Conservation (phyloP, 2,797 vertebrate species). For the Phoxinus dragarum region DNA sequence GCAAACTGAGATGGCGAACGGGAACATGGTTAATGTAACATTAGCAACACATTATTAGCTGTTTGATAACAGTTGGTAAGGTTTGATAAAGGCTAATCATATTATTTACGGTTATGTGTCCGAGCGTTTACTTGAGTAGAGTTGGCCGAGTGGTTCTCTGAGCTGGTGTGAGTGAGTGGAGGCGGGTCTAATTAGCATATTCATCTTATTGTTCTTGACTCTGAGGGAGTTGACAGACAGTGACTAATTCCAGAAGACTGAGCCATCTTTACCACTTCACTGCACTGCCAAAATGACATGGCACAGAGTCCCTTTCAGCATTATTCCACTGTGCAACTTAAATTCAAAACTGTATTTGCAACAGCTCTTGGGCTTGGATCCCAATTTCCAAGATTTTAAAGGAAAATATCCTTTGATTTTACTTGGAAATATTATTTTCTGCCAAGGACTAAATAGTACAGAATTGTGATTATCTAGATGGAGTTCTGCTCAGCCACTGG, state of each 20-base stretch:
- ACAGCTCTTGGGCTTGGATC: constrained; percentile 14
- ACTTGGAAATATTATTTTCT: constrained; percentile 20
- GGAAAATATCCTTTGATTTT: constrained; percentile 26
- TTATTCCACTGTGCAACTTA: constrained; percentile 50
- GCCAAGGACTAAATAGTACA: constrained; percentile 2
- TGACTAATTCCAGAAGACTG: constrained; percentile 32
- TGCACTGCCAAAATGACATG: constrained; percentile 48
- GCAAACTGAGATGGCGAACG: too few species aligned
- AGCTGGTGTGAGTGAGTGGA: too few species aligned
- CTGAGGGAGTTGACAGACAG: background rate
- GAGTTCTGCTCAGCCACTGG: background rate
- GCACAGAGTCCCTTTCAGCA: constrained; percentile 35
- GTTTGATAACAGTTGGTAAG: too few species aligned
- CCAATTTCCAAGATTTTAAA: constrained; percentile 43
- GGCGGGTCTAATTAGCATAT: too few species aligned
- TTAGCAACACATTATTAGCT: too few species aligned
- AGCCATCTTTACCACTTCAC: constrained; percentile 26
- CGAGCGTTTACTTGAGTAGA: too few species aligned
- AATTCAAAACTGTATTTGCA: constrained; percentile 14
- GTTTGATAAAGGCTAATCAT: too few species aligned
- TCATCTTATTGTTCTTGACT: background rate
- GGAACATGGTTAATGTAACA: too few species aligned
- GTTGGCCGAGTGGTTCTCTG: too few species aligned
- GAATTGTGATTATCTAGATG: background rate
- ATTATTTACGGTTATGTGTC: too few species aligned